A percentile compares a stretch with the other conserved stretches of the same genome.
Conservation (phyloP, 1,140 invertebrate genomes). For the Drosophila tristis region DNA sequence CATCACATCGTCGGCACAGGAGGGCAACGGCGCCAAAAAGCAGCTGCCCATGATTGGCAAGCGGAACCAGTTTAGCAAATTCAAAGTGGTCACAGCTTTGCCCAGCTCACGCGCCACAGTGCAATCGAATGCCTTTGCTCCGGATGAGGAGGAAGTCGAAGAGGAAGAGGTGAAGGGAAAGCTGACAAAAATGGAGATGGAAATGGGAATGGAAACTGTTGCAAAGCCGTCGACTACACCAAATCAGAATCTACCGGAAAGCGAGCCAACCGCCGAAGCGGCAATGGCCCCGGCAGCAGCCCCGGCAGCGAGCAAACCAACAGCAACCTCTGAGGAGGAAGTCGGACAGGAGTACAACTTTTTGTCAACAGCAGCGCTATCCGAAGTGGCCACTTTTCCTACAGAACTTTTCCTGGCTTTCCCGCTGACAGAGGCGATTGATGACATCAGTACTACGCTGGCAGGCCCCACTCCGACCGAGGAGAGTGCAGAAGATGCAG, state of each 20-base stretch:
- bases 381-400: conserved; percentile 24
- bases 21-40: conserved; percentile 28
- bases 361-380: conserved; percentile 29
- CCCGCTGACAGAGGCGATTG: not conserved
- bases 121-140: conserved; percentile 58
- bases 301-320: conserved; percentile 37
- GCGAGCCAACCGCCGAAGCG: conserved; percentile 16
- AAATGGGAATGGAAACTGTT: conserved; percentile 23
- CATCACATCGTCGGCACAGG: not conserved
- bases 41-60: conserved; percentile 82
- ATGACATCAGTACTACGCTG: not conserved
- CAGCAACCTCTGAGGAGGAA: conserved; percentile 51
- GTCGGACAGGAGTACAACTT: conserved; percentile 28
- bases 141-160: conserved; percentile 81
- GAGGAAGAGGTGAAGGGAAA: conserved; percentile 73
- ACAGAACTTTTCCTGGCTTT: conserved; percentile 19
- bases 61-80: conserved; percentile 81
- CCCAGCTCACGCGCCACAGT: conserved; percentile 22
- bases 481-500: conserved; percentile 35
- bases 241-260: conserved; percentile 17
- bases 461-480: conserved; percentile 9
- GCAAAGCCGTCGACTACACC: conserved; percentile 18
- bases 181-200: conserved; percentile 9
- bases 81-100: conserved; percentile 61
- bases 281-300: conserved; percentile 19